Conservation (phyloP, 2,113 vertebrate genomes). For the Gavialis gangeticus region DNA sequence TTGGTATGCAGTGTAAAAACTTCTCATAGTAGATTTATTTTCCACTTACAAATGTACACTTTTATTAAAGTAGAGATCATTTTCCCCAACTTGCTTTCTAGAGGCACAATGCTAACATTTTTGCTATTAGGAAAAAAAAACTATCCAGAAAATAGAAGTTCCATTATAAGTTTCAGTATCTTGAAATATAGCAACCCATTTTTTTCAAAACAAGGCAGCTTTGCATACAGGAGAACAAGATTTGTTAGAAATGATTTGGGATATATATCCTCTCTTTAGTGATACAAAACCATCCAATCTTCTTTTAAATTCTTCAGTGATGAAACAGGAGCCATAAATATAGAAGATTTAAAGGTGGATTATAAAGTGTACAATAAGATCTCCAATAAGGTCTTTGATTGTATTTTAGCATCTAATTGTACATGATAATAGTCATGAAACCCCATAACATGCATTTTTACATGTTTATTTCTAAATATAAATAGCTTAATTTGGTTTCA, state of each 20-base stretch:
- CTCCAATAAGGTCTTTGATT: not conserved
- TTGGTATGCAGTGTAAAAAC: not conserved
- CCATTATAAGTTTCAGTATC: not conserved
- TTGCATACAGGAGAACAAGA: not conserved
- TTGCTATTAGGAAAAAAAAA: not conserved
- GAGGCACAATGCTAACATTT: not conserved
- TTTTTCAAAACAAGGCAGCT: not conserved
- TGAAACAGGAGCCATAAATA: not conserved
- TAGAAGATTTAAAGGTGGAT: not conserved
- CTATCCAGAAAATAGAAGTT: fast-evolving
- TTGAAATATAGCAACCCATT: not conserved
- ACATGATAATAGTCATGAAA: not conserved
- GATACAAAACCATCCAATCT: slow-evolving; percentile 7
- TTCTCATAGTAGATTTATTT: not conserved
- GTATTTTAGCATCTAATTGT: not conserved
- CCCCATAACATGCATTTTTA: not conserved
- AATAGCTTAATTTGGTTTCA: not conserved
- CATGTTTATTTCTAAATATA: not conserved
- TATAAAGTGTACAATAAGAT: not conserved
- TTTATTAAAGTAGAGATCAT: not conserved
- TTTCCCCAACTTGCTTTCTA: not conserved
- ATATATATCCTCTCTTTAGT: not conserved
- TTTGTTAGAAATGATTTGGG: not conserved
- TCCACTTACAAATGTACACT: not conserved
- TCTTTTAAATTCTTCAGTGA: not conserved